Evolutionary conservation across 2,113 vertebrate species (phyloP), one percentile per base, ranked within the genome.

Genomic region (Condylura cristata): DNA sequence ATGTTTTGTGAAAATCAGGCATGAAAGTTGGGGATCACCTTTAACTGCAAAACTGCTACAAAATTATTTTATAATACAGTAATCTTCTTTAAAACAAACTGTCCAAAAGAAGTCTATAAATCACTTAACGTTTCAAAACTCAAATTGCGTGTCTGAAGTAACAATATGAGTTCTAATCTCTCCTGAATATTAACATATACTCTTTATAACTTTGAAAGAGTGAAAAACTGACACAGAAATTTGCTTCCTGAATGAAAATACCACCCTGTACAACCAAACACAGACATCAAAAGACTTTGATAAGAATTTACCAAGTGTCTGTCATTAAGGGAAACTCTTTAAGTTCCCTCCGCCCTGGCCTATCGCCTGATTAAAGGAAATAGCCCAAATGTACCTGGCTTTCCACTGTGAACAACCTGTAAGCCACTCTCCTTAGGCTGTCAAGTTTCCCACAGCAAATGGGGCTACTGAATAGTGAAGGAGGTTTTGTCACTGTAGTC

Each of bases 331-430:
- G 5, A 83, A 83, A 93, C 4, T 60, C 53, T 13, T 34, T n/a
- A 60, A 83, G 68, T 17, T 12, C 22, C 30, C 51, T 30, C 44
- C 7, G 63, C 37, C 53, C 28, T 18, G 86, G 37, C 41, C 58
- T 46, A 22, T 12, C 46, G 44, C 51, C 60, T 66, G 20, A 92
- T 32, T 72, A 24, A 89, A 95, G 48, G 56, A 86, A 93, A 93
- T 17, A 30, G 16, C 14, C 13, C 51, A 80, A 91, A 93, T 90
- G 3, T 63, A 58, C 6, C 78, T 46, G 66, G 58, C 46, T 76
- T 80, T 89, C 75, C 17, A 60, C 44, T 51, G 39, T 90, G 72
- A 86, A 56, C 11, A 70, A 83, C 1, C 30, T 7, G 28, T 30
- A 51, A 70, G 58, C 24, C 58, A 68, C 26, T 78, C 14, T 76